A percentile compares a stretch with the other conserved stretches of the same genome.
phyloP scores from a whole-genome alignment of 2,797 vertebrate species.

The Heteromormyrus szaboi region DNA sequence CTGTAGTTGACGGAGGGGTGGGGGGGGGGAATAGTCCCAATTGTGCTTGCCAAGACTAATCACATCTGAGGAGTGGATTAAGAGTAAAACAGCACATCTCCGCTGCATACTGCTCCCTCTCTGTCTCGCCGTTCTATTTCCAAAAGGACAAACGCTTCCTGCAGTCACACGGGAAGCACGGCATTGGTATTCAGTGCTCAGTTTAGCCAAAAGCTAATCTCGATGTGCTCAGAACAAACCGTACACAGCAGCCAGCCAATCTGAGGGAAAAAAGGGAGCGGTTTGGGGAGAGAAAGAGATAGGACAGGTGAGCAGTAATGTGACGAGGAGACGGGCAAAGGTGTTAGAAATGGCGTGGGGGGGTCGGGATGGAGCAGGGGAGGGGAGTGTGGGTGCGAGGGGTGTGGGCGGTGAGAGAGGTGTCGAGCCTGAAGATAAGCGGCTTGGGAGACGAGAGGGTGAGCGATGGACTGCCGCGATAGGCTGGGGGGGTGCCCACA shows the following conservation, averaged over 20 bases:
- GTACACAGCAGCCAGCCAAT: not conserved
- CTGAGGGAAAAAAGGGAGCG: slow-evolving; percentile 24
- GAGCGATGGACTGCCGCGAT: not conserved
- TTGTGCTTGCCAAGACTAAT: not conserved
- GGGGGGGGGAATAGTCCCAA: not conserved
- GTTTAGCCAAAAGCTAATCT: slow-evolving; percentile 31
- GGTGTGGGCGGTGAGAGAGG: not conserved
- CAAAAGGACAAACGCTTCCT: slow-evolving; percentile 25
- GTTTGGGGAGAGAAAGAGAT: not conserved
- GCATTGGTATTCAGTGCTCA: slow-evolving; percentile 31
- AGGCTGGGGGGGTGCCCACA: not conserved
- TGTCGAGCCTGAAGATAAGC: not conserved
- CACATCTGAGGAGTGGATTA: not conserved
- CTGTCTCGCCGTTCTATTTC: not conserved
- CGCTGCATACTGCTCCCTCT: not conserved
- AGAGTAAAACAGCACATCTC: slow-evolving; percentile 2
- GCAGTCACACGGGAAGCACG: slow-evolving; percentile 8
- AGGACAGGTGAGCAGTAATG: not conserved
- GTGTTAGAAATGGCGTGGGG: not conserved
- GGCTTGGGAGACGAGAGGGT: not conserved
- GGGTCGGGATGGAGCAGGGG: not conserved
- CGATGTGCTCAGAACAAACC: slow-evolving; percentile 15
- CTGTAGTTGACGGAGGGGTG: not conserved
- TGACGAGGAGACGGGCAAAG: not conserved
- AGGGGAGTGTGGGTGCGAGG: not conserved